A percentile compares a stretch with the other conserved stretches of the same genome.
These are phyloP conservation scores for Centroberyx gerrardi DNA, from an alignment of 2,797 vertebrate species.

Conservation along the genomic window DNA sequence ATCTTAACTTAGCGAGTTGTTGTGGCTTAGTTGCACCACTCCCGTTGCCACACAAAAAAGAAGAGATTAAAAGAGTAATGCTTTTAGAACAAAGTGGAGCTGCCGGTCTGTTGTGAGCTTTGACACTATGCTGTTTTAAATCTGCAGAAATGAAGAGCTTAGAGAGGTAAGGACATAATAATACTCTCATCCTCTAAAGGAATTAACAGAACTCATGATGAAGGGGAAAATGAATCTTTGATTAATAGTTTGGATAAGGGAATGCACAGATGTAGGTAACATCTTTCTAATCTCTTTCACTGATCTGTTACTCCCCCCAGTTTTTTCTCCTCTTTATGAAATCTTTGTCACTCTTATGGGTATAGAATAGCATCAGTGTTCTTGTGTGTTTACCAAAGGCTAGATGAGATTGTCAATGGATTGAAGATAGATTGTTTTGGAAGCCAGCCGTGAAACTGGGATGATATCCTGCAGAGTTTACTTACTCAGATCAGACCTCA, in stretches of 20 bases:
- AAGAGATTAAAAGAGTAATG: constrained; percentile 84
- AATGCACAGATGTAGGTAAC: constrained; percentile 70
- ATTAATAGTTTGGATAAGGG: constrained; percentile 77
- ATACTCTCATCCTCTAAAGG: constrained; percentile 83
- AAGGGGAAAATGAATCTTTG: constrained; percentile 75
- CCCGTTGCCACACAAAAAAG: constrained; percentile 69
- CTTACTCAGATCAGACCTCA: constrained; percentile 48
- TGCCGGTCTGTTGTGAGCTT: constrained; percentile 75
- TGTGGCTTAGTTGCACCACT: constrained; percentile 74
- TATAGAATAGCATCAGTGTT: constrained; percentile 57
- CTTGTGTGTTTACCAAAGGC: constrained; percentile 34
- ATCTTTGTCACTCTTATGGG: constrained; percentile 17
- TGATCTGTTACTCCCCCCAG: constrained; percentile 45
- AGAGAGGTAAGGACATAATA: constrained; percentile 79
- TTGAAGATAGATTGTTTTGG: constrained; percentile 73
- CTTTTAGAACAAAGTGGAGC: constrained; percentile 82
- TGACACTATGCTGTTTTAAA: constrained; percentile 81
- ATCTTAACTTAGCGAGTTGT: constrained; percentile 77
- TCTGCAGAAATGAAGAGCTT: constrained; percentile 84
- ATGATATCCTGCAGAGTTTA: constrained; percentile 64
- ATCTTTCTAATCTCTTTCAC: constrained; percentile 70
- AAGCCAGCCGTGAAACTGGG: constrained; percentile 63
- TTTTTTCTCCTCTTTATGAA: constrained; percentile 13
- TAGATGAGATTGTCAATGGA: constrained; percentile 55
- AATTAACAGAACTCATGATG: constrained; percentile 78